Conservation (phyloP, 35 echinoderm and acorn worm species). For the Anneissia japonica region DNA sequence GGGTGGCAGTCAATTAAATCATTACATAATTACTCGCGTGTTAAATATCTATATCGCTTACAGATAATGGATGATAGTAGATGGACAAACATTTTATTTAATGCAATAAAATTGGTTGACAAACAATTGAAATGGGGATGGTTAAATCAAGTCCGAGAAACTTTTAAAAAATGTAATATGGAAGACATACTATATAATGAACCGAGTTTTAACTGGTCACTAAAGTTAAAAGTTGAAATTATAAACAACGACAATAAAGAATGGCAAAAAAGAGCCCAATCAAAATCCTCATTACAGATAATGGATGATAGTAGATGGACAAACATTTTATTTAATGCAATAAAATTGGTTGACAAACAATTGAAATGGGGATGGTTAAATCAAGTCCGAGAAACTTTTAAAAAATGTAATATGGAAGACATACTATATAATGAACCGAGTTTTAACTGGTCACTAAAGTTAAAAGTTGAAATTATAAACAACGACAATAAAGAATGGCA, state of each 20-base stretch:
- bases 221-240: no score
- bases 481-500: not conserved
- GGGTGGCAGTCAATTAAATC: not conserved
- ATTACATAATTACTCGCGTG: not conserved
- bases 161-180: not conserved
- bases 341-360: no score
- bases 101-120: not conserved
- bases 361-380: no score
- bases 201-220: no score
- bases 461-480: not conserved
- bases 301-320: no score
- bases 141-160: not conserved
- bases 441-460: not conserved
- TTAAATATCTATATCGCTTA: not conserved
- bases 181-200: no score
- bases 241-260: no score
- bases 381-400: no score
- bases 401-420: not conserved
- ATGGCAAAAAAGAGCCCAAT: no score
- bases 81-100: not conserved
- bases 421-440: no score
- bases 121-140: not conserved
- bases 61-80: not conserved
- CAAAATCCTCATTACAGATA: no score
- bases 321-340: no score